Evolutionary conservation across 2,113 vertebrate species (phyloP).

Genomic region (Naja naja): DNA sequence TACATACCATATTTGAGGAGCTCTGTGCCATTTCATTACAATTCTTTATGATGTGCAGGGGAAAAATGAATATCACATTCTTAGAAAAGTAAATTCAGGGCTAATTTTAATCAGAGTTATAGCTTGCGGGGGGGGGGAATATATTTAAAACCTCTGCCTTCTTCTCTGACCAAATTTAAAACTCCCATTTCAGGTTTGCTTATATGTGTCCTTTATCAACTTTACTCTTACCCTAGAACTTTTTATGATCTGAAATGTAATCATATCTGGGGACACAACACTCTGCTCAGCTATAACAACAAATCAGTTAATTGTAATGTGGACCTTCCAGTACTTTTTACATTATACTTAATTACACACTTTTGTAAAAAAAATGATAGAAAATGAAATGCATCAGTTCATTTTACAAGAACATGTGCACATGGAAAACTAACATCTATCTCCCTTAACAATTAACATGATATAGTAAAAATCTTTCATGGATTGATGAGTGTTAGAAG

Average conservation of each 20-base stretch:
- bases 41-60: not conserved
- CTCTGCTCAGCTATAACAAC: not conserved
- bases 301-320: not conserved
- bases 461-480: not conserved
- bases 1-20: too few species aligned
- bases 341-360: not conserved
- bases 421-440: not conserved
- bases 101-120: not conserved
- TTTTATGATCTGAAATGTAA: not conserved
- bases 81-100: not conserved
- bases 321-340: not conserved
- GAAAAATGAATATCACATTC: not conserved
- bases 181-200: not conserved
- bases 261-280: not conserved
- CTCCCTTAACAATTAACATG: not conserved
- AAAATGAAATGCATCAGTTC: not conserved
- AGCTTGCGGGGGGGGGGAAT: not conserved
- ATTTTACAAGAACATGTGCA: not conserved
- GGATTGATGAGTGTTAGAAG: not conserved
- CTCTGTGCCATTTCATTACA: not conserved
- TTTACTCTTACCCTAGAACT: not conserved
- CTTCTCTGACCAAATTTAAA: not conserved
- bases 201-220: not conserved
- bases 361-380: not conserved
- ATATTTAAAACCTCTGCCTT: not conserved